Percentiles rank a stretch among this genome's conserved stretches.
Evolutionary conservation across 2,797 vertebrate genomes (phyloP).

Genomic region (Manis crassicaudata): DNA sequence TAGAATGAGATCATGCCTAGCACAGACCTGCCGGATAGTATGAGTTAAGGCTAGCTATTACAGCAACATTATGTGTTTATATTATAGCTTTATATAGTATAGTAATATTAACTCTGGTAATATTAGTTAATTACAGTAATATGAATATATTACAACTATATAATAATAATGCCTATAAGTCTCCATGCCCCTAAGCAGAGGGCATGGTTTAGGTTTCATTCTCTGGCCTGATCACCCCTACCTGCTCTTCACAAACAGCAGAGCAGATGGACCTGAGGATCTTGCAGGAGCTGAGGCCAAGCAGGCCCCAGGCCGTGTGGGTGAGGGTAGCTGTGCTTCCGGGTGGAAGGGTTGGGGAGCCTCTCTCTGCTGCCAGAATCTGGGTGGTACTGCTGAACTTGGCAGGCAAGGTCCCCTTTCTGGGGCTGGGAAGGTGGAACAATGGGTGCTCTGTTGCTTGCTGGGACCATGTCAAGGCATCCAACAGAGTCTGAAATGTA

Average conservation of each 20-base stretch:
- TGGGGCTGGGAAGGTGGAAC: not conserved
- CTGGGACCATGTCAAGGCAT: not conserved
- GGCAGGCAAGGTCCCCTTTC: not conserved
- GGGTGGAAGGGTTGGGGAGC: not conserved
- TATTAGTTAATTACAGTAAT: not conserved
- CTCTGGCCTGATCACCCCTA: not conserved
- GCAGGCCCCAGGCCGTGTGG: not conserved
- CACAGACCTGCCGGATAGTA: not conserved
- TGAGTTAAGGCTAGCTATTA: not conserved
- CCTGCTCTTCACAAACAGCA: not conserved
- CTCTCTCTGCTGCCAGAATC: not conserved
- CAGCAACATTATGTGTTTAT: not conserved
- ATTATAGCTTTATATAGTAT: not conserved
- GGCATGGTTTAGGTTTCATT: not conserved
- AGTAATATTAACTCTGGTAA: not conserved
- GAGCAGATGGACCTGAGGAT: not conserved
- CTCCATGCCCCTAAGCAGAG: not conserved
- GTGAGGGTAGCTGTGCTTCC: not conserved
- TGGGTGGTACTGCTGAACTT: not conserved
- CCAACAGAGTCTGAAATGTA: conserved; percentile 13
- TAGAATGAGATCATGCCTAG: not conserved
- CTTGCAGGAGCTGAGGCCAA: not conserved
- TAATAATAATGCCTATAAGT: not conserved
- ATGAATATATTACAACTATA: not conserved
- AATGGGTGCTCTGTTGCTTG: conserved; percentile 47